A percentile compares a stretch with the other conserved stretches of the same genome.
phyloP scores from a whole-genome alignment of 2,113 vertebrate species.

The Carassius gibelio region DNA sequence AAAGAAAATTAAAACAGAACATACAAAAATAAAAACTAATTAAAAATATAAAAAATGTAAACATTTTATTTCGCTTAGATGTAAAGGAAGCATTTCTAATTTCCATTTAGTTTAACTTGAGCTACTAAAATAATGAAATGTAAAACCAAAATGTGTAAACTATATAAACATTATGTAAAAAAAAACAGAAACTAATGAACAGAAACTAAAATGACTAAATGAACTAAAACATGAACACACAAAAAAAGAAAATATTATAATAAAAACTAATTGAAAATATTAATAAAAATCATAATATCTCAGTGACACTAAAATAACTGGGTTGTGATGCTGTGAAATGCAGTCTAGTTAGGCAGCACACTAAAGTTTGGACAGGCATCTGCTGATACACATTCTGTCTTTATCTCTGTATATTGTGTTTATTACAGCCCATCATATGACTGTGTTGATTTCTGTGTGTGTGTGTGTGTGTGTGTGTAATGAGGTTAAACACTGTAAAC shows the following conservation, averaged over 20 bases:
- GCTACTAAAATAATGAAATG: too few species aligned
- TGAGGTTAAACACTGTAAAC: constrained; percentile 10
- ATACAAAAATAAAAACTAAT: too few species aligned
- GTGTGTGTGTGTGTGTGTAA: neutral
- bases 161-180: too few species aligned
- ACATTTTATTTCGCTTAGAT: neutral
- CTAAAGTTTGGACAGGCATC: neutral
- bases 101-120: too few species aligned
- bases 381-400: neutral
- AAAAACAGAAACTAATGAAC: too few species aligned
- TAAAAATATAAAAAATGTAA: neutral
- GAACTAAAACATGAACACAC: too few species aligned
- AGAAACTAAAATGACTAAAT: too few species aligned
- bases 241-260: too few species aligned
- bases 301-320: neutral
- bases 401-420: neutral
- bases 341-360: neutral
- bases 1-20: too few species aligned
- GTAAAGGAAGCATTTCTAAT: neutral
- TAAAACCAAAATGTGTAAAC: too few species aligned
- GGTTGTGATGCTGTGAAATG: neutral
- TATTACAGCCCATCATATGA: constrained; percentile 2
- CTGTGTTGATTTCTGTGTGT: neutral
- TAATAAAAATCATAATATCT: neutral
- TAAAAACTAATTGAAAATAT: too few species aligned